A percentile compares a stretch with the other conserved stretches of the same genome.
Conservation (phyloP, 2,113 vertebrate genomes). For the Psittacus erithacus region DNA sequence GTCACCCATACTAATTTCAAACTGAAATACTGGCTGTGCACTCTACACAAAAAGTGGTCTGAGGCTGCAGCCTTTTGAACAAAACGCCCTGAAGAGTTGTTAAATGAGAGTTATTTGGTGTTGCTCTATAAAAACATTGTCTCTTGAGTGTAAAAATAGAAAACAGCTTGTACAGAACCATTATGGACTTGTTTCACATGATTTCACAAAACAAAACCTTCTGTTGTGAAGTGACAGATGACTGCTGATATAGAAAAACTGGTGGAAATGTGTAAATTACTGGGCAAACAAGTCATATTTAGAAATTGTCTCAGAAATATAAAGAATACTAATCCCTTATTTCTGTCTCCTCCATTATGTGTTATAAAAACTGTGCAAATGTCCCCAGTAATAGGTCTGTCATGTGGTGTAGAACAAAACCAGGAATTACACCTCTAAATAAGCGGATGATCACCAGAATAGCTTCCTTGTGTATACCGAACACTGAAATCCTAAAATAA, state of each 20-base stretch:
- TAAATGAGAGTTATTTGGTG: neutral
- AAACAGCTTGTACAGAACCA: neutral
- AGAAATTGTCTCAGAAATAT: neutral
- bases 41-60: neutral
- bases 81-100: neutral
- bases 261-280: neutral
- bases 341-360: neutral
- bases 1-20: neutral
- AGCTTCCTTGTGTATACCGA: neutral
- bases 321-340: neutral
- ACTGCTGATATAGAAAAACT: neutral
- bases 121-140: neutral
- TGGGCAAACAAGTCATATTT: neutral
- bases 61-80: neutral
- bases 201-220: neutral
- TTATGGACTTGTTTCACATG: neutral
- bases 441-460: neutral
- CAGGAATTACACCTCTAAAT: neutral
- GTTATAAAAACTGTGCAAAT: neutral
- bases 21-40: neutral
- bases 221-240: neutral
- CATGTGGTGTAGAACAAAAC: neutral
- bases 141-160: slow-evolving; percentile 39
- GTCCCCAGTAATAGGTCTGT: neutral
- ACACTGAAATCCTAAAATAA: neutral